These are phyloP conservation scores for Gavialis gangeticus DNA, from an alignment of 2,113 vertebrate species.

Conservation along the genomic window DNA sequence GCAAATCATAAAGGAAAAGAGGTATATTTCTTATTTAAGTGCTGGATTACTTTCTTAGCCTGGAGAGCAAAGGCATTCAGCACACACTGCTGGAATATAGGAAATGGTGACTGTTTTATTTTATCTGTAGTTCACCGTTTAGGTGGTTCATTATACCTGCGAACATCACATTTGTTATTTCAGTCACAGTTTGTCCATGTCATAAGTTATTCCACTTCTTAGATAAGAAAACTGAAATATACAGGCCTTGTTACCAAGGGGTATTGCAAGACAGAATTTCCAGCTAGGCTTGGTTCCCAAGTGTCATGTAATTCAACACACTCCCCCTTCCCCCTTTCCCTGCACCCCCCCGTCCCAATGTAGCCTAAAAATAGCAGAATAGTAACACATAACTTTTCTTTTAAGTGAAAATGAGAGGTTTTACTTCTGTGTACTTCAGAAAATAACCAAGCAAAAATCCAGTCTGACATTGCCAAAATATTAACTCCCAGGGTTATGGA, in stretches of 20 bases:
- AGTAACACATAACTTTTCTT: neutral
- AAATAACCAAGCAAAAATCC: neutral
- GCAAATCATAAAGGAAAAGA: neutral
- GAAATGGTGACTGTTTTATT: neutral
- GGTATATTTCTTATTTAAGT: neutral
- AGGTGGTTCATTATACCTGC: neutral
- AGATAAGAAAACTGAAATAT: neutral
- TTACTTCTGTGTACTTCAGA: neutral
- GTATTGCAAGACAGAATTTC: neutral
- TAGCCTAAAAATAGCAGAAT: neutral
- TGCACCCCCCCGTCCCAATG: no score
- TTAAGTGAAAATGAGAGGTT: neutral
- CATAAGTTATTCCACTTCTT: neutral
- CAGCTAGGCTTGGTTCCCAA: neutral
- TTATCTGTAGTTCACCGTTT: neutral
- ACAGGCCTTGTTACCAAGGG: neutral
- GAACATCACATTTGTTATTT: neutral
- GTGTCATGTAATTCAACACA: neutral
- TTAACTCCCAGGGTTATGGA: neutral
- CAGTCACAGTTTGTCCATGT: neutral
- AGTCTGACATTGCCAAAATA: neutral
- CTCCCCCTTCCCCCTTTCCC: neutral
- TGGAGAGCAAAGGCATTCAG: neutral
- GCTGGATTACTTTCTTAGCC: neutral
- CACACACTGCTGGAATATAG: neutral